These are phyloP conservation scores for Parthenolecanium corni DNA, from an alignment of 2,888 invertebrate species.

Conservation along the genomic window DNA sequence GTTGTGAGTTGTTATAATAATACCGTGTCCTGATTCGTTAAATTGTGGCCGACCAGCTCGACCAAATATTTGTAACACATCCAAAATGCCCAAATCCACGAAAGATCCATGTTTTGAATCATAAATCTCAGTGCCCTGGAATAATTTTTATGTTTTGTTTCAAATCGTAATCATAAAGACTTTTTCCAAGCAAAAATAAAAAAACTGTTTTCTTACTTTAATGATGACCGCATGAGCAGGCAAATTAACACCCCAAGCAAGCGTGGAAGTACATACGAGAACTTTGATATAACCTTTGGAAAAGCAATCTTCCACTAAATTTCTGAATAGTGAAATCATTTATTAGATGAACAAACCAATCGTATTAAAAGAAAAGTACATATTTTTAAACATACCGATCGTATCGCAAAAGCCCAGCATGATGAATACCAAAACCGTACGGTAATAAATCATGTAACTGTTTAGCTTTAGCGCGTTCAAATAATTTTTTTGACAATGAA, in stretches of 20 bases:
- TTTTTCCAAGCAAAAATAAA: neutral
- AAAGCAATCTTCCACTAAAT: conserved; percentile 82
- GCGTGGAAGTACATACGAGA: conserved; percentile 89
- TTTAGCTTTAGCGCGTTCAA: conserved; percentile 64
- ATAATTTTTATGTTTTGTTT: conserved; percentile 27
- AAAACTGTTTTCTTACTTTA: conserved; percentile 47
- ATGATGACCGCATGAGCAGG: conserved; percentile 97
- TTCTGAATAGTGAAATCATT: conserved; percentile 41
- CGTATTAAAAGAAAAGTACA: neutral
- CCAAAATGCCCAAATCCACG: conserved; percentile 89
- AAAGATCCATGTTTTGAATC: conserved; percentile 89
- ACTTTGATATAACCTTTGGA: conserved; percentile 75
- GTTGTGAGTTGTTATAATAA: conserved; percentile 85
- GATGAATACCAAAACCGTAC: conserved; percentile 85
- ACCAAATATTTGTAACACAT: conserved; percentile 97
- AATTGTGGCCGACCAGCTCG: conserved; percentile 97
- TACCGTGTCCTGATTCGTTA: conserved; percentile 85
- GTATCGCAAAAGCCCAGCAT: conserved; percentile 83
- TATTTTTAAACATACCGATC: conserved; percentile 51
- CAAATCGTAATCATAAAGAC: neutral
- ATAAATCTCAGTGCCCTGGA: conserved; percentile 90
- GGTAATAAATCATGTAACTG: conserved; percentile 71
- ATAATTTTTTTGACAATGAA: conserved; percentile 56
- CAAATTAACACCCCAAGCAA: conserved; percentile 99
- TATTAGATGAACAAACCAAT: neutral